A percentile compares a stretch with the other conserved stretches of the same genome.
Conservation (phyloP, 1,140 invertebrate species). For the Chironomus striatipennis region DNA sequence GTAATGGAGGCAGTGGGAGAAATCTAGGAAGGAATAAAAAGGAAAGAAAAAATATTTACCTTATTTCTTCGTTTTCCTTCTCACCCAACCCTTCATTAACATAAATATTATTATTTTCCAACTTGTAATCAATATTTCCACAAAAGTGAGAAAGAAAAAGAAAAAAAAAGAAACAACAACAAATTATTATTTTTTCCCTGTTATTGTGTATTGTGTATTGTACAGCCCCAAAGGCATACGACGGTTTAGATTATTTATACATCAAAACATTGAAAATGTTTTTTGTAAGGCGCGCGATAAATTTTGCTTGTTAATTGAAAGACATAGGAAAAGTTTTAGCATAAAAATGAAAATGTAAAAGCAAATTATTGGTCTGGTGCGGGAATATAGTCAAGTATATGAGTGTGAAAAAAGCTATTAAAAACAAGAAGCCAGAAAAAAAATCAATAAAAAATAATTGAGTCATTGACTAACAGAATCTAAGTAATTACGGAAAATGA, state of each 20-base stretch:
- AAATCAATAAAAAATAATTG: constrained; percentile 10
- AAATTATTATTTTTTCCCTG: no score
- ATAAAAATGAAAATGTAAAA: no score
- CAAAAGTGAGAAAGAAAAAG: neutral
- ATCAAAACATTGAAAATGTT: neutral
- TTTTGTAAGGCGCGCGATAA: neutral
- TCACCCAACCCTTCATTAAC: constrained; percentile 1
- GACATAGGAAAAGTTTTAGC: no score
- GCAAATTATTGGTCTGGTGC: no score
- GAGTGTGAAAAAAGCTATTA: neutral
- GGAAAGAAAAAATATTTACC: constrained; percentile 9
- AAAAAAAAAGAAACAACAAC: no score
- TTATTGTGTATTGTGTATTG: neutral
- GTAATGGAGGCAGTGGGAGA: neutral
- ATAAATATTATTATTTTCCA: neutral
- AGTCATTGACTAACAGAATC: constrained; percentile 13
- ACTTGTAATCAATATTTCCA: neutral
- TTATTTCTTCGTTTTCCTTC: neutral
- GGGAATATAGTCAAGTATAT: no score
- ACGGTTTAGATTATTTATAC: constrained; percentile 2
- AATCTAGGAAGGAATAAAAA: neutral
- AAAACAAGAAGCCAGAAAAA: neutral
- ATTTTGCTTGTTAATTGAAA: no score
- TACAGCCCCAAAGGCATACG: neutral
- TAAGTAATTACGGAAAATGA: neutral